These are phyloP conservation scores for Corvus hawaiiensis DNA, from an alignment of 2,113 vertebrate species.

Conservation along the genomic window DNA sequence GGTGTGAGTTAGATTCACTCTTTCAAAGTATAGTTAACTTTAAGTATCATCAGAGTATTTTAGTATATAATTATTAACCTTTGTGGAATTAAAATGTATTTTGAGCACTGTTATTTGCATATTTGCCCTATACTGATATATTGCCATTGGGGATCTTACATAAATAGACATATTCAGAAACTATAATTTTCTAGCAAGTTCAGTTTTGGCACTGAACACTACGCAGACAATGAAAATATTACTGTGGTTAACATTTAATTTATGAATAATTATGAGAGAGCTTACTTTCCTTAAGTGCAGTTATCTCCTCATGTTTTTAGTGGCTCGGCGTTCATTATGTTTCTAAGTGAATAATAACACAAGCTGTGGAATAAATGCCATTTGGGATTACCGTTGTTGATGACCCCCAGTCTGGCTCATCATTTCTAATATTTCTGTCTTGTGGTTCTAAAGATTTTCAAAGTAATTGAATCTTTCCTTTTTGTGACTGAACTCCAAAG, in stretches of 20 bases:
- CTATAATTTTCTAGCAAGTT: conserved; percentile 8
- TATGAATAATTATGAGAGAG: conserved; percentile 61
- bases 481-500: conserved; percentile 56
- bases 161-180: conserved; percentile 6
- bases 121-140: not conserved
- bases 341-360: conserved; percentile 19
- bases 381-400: conserved; percentile 56
- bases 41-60: not conserved
- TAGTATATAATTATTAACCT: not conserved
- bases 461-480: conserved; percentile 69
- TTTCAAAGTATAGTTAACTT: not conserved
- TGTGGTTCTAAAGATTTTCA: conserved; percentile 30
- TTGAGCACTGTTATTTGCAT: not conserved
- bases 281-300: conserved; percentile 36
- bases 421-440: conserved; percentile 43
- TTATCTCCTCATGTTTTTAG: conserved; percentile 38
- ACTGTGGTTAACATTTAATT: conserved; percentile 31
- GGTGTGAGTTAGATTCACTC: not conserved
- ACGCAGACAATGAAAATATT: conserved; percentile 28
- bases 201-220: not conserved
- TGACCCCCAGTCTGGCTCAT: conserved; percentile 44
- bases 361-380: conserved; percentile 15
- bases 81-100: not conserved
- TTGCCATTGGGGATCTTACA: not conserved
- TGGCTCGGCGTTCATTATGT: conserved; percentile 44